Evolutionary conservation across 2,113 vertebrate genomes (phyloP).

Genomic region (Poecilia latipinna): DNA sequence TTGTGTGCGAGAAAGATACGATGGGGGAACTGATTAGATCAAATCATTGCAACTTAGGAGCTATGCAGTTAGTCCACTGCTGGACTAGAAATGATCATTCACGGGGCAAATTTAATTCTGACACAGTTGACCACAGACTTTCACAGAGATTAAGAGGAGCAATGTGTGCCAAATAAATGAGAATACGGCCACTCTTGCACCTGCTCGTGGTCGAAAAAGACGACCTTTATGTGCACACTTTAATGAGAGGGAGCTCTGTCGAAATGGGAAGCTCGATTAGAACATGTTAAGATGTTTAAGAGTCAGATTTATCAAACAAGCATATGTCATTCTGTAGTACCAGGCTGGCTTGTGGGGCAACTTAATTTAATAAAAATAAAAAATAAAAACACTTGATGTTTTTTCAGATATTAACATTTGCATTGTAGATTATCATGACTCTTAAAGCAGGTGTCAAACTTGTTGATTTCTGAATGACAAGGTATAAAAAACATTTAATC

Average conservation of each 20-base stretch:
- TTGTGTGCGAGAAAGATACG: constrained; percentile 17
- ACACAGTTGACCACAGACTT: constrained; percentile 13
- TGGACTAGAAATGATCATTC: constrained; percentile 37
- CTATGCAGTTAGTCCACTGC: constrained; percentile 29
- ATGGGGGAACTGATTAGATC: constrained; percentile 35
- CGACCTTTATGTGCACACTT: neutral
- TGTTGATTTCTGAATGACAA: no score
- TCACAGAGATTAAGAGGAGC: constrained; percentile 42
- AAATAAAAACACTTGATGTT: no score
- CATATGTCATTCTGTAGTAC: no score
- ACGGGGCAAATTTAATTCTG: constrained; percentile 39
- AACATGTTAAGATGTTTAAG: neutral
- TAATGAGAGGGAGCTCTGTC: neutral
- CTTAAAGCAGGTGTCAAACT: no score
- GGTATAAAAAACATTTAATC: no score
- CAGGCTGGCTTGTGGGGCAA: no score
- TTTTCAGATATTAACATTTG: no score
- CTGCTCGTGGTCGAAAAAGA: constrained; percentile 2
- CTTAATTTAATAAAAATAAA: no score
- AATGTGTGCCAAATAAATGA: constrained; percentile 43
- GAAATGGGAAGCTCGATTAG: neutral
- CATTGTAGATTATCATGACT: no score
- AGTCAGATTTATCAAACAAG: no score
- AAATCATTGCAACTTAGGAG: constrained; percentile 44
- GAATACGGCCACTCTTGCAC: constrained; percentile 34